A percentile compares a stretch with the other conserved stretches of the same genome.
phyloP scores from a whole-genome alignment of 2,113 vertebrate species.

The Trochalopteron elliotii region DNA sequence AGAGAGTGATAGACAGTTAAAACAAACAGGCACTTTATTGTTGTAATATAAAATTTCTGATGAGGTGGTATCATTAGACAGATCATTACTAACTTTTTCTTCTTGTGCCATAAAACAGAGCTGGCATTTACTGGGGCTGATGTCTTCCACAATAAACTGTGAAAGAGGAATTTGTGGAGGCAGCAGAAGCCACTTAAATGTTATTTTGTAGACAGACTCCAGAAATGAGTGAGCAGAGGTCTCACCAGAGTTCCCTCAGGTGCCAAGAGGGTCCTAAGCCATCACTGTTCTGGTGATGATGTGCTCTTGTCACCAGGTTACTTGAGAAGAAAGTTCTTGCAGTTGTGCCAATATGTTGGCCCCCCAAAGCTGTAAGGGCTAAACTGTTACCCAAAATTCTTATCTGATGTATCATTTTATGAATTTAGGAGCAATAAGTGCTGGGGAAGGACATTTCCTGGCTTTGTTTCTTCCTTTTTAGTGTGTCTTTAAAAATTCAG shows the following conservation, averaged over 20 bases:
- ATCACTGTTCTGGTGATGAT: not conserved
- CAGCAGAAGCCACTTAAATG: not conserved
- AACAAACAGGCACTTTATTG: conserved; percentile 23
- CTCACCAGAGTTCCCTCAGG: not conserved
- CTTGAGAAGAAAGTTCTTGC: not conserved
- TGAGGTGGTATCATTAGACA: conserved; percentile 44
- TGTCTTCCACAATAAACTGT: not conserved
- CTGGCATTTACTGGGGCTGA: not conserved
- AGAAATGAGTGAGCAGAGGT: not conserved
- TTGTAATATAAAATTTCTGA: conserved; percentile 5
- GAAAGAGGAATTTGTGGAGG: not conserved
- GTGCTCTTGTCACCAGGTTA: not conserved
- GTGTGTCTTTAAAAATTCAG: not conserved
- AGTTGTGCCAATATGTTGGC: not conserved
- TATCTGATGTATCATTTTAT: rapidly evolving
- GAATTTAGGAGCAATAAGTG: not conserved
- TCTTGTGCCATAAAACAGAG: not conserved
- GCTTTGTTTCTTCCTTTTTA: not conserved
- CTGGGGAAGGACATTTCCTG: not conserved
- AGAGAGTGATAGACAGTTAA: conserved; percentile 1
- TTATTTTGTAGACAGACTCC: not conserved
- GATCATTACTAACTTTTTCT: conserved; percentile 4
- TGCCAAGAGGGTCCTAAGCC: not conserved
- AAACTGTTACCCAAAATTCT: not conserved
- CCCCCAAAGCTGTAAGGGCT: not conserved